These are phyloP conservation scores for Astur gentilis DNA, from an alignment of 2,113 vertebrate genomes.

Conservation along the genomic window DNA sequence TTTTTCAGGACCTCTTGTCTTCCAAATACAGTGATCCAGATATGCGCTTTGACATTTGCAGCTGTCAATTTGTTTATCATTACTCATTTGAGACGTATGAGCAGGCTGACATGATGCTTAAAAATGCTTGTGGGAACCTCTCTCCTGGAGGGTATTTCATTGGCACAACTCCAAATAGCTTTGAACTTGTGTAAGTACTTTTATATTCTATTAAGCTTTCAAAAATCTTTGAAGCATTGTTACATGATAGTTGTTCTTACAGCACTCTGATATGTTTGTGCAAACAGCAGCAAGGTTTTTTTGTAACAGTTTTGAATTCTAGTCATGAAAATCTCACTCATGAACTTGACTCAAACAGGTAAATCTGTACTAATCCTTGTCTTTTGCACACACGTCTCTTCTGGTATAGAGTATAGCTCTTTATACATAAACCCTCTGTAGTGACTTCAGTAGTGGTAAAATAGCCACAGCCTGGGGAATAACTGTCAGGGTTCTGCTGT, in stretches of 20 bases:
- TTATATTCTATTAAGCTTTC: not conserved
- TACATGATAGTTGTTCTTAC: not conserved
- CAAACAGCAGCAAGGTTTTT: not conserved
- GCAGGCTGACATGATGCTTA: constrained; percentile 94
- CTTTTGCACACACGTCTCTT: not conserved
- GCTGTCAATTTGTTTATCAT: constrained; percentile 96
- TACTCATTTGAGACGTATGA: constrained; percentile 92
- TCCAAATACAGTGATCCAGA: constrained; percentile 79
- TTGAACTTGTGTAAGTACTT: constrained; percentile 88
- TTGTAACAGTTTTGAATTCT: not conserved
- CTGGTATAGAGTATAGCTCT: not conserved
- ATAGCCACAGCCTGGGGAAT: not conserved
- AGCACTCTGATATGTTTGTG: not conserved
- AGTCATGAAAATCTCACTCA: not conserved
- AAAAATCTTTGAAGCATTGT: not conserved
- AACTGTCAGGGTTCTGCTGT: not conserved
- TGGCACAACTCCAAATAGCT: constrained; percentile 95
- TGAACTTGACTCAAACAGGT: not conserved
- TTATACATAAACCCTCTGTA: not conserved
- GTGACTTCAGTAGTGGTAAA: not conserved
- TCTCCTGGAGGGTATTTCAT: constrained; percentile 94
- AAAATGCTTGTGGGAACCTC: constrained; percentile 91
- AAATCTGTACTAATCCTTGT: not conserved
- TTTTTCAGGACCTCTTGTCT: constrained; percentile 81
- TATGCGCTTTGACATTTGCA: constrained; percentile 88